Percentiles rank a stretch among this genome's conserved stretches.
Conservation (phyloP, 2,113 vertebrate species). For the Pteruthius melanotis region DNA sequence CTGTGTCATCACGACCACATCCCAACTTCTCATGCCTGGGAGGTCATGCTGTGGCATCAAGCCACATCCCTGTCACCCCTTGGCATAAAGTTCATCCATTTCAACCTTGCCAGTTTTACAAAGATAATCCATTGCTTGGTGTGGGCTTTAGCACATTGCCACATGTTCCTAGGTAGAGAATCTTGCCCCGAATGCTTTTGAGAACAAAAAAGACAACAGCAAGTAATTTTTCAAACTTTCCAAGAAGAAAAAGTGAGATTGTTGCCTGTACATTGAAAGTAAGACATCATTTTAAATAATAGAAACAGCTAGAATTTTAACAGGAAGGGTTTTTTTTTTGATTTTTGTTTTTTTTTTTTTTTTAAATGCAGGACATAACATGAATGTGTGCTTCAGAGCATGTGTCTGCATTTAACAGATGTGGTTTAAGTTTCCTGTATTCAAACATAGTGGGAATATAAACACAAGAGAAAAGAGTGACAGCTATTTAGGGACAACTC, state of each 20-base stretch:
- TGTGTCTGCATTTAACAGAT: not conserved
- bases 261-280: not conserved
- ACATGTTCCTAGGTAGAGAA: not conserved
- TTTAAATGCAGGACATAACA: not conserved
- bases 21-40: not conserved
- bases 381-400: not conserved
- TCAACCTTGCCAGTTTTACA: not conserved
- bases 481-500: not conserved
- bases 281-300: not conserved
- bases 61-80: not conserved
- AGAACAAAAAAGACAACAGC: not conserved
- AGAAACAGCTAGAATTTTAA: not conserved
- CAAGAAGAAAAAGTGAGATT: not conserved
- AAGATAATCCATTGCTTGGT: not conserved
- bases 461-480: not conserved
- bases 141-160: not conserved
- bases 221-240: not conserved
- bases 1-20: not conserved
- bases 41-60: too few relatives aligned
- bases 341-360: not conserved
- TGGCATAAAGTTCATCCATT: not conserved
- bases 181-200: not conserved
- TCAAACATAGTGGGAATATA: not conserved
- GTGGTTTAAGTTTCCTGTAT: not conserved
- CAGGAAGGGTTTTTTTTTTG: not conserved